A percentile compares a stretch with the other conserved stretches of the same genome.
These are phyloP conservation scores for Sceliomorpha sp. DNA, from an alignment of 2,888 invertebrate species.

Conservation along the genomic window DNA sequence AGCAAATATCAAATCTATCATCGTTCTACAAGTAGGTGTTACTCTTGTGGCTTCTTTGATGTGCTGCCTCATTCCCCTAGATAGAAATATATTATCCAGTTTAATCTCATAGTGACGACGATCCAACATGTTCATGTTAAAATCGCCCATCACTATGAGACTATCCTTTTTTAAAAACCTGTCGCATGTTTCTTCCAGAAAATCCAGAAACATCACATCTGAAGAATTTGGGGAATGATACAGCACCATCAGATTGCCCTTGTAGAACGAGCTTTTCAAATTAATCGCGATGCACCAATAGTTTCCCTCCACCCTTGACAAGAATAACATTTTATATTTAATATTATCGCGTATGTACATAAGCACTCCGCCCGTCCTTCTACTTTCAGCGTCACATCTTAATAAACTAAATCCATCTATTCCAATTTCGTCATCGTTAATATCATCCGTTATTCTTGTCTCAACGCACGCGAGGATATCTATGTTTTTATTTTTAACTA, in stretches of 20 bases:
- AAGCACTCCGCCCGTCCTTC: conserved; percentile 1
- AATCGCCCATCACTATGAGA: conserved; percentile 14
- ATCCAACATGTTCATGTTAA: conserved; percentile 18
- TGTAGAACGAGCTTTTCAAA: conserved; percentile 14
- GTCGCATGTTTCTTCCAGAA: conserved; percentile 1
- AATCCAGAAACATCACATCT: conserved; percentile 7
- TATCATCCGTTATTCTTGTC: conserved; percentile 9
- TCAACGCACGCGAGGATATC: conserved; percentile 21
- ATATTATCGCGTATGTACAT: conserved; percentile 10
- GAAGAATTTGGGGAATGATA: conserved; percentile 28
- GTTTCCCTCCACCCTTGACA: conserved; percentile 17
- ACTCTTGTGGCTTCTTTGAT: conserved; percentile 13
- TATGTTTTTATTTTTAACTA: conserved; percentile 19
- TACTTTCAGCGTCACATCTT: conserved; percentile 14
- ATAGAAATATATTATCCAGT: conserved; percentile 10
- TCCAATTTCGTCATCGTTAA: conserved; percentile 6
- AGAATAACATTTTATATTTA: conserved; percentile 19
- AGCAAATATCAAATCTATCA: conserved; percentile 12
- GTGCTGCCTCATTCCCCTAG: conserved; percentile 9
- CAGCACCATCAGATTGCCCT: conserved; percentile 17
- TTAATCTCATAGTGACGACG: conserved; percentile 14
- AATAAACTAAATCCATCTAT: conserved; percentile 13
- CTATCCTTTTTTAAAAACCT: neutral
- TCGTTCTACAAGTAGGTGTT: conserved; percentile 12
- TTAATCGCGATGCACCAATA: conserved; percentile 23